Conservation (phyloP, 2,888 invertebrate species). For the Lochmaea capreae region DNA sequence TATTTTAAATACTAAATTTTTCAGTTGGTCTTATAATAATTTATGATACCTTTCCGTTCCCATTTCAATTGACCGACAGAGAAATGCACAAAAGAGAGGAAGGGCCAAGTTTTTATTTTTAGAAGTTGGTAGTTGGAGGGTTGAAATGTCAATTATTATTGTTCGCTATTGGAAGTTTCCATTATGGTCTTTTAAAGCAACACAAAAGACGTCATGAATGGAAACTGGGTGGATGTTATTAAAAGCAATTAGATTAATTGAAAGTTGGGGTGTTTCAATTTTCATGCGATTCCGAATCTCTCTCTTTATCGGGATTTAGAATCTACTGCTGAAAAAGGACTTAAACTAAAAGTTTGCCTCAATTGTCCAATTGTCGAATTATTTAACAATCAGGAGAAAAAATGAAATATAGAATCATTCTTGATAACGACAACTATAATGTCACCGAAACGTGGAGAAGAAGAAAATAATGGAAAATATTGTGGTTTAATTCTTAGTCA, state of each 20-base stretch:
- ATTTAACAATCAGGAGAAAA: no score
- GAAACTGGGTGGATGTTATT: background rate
- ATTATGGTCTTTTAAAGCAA: background rate
- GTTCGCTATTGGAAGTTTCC: slow-evolving; percentile 15
- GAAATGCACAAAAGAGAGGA: slow-evolving; percentile 9
- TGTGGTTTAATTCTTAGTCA: no score
- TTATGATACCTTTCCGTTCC: slow-evolving; percentile 16
- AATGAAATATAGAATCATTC: no score
- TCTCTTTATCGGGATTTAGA: no score
- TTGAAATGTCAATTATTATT: slow-evolving; percentile 14
- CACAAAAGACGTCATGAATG: background rate
- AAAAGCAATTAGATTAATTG: background rate
- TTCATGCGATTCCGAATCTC: no score
- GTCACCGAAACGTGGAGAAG: no score
- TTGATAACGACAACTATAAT: no score
- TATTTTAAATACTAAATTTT: slow-evolving; percentile 9
- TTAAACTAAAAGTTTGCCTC: no score
- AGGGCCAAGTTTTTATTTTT: slow-evolving; percentile 11
- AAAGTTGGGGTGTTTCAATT: background rate
- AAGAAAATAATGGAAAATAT: no score
- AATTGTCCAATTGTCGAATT: no score
- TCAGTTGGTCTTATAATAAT: slow-evolving; percentile 1
- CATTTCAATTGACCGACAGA: slow-evolving; percentile 8
- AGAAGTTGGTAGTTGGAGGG: background rate
- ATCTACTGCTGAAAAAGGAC: no score